These are phyloP conservation scores for Daubentonia madagascariensis DNA, from an alignment of 2,113 vertebrate species.

Conservation along the genomic window DNA sequence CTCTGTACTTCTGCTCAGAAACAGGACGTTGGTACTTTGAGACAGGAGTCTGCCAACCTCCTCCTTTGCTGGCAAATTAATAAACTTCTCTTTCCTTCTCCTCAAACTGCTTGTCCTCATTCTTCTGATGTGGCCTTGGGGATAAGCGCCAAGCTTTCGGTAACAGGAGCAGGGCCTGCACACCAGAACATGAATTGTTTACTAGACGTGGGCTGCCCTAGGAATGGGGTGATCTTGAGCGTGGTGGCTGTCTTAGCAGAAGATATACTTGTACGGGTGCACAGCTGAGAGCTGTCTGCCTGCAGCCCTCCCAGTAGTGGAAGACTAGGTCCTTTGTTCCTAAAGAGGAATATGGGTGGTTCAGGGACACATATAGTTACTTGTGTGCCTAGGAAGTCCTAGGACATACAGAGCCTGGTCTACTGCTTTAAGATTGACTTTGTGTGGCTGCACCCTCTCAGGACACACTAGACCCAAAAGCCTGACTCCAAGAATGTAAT, in stretches of 20 bases:
- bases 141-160: too few relatives aligned
- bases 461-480: background rate
- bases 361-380: background rate
- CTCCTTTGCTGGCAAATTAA: too few relatives aligned
- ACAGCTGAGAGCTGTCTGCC: background rate
- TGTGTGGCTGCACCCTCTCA: background rate
- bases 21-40: too few relatives aligned
- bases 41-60: too few relatives aligned
- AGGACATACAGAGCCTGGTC: background rate
- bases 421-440: background rate
- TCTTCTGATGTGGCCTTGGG: too few relatives aligned
- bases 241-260: background rate
- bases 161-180: background rate
- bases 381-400: background rate
- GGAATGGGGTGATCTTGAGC: background rate
- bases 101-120: too few relatives aligned
- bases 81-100: too few relatives aligned
- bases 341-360: background rate
- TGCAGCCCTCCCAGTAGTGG: background rate
- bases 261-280: background rate
- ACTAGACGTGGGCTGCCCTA: rapidly evolving
- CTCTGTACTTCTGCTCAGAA: too few relatives aligned
- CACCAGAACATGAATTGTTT: background rate
- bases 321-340: background rate
- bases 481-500: background rate